Base-by-base conservation (phyloP, 1,140 invertebrate genomes). In the Drosophila malerkotliana region DNA sequence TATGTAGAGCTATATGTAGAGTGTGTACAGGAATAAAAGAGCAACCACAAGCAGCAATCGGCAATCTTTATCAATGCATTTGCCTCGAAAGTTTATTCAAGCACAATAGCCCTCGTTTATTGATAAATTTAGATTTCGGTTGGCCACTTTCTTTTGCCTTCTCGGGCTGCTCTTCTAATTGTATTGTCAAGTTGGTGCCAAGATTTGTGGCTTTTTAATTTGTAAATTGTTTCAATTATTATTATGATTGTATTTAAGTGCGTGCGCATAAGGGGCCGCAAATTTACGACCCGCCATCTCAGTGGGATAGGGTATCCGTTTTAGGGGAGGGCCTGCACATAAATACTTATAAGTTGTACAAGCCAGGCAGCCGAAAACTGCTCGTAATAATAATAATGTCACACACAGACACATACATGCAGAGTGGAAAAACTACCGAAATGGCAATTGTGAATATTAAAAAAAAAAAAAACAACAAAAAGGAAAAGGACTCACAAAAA, bases 191-290 rank as follows among this genome's bases (percentile, higher is more conserved):
- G 77, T 83, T 88, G 76, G 82, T 84, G 84, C 68, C 84, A 90
- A 90, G 85, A 90, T 90, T 90, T 90, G 85, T 90, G 85, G 85
- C 85, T 87, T 90, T 90, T 90, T 90, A 90, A 90, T 90, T 90
- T 89, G 88, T 88, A 88, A 88, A 88, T 89, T 89, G 84, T 89
- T 88, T 88, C 79, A 88, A 89, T 88, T 88, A 88, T 88, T 88
- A 89, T 88, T 88, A 88, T 88, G 84, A 88, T 88, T 88, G 83
- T 88, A 88, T 88, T 83, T 83, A 88, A 88, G 83, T 87, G 83
- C 83, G 79, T 88, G 83, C 83, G 76, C 79, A 87, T 85, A 87
- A 85, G 82, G 77, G 78, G 77, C 62, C 67, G 75, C 72, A 76
- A 77, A 88, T 88, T 88, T 88, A 88, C 84, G 83, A 83, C 79